Conservation (phyloP, 2,888 invertebrate genomes). For the Hemaris fuciformis region DNA sequence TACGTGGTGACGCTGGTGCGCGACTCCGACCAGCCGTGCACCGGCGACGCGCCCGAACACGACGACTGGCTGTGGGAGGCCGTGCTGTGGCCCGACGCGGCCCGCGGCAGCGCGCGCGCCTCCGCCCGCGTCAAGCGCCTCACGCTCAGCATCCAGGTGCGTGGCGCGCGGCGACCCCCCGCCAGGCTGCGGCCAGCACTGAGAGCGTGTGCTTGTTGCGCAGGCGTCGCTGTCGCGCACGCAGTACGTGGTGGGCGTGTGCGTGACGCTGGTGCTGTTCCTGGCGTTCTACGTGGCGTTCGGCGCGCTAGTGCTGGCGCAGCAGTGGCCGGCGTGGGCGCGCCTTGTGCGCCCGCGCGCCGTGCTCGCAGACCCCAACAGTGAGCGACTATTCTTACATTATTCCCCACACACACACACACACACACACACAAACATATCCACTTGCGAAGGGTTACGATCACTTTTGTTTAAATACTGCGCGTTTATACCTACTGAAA, state of each 20-base stretch:
- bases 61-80: constrained; percentile 59
- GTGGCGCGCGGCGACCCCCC: no score
- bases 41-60: constrained; percentile 29
- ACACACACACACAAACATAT: background rate
- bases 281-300: constrained; percentile 56
- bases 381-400: constrained; percentile 18
- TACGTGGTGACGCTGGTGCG: constrained; percentile 53
- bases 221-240: constrained; percentile 57
- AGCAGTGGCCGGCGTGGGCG: constrained; percentile 56
- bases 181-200: background rate
- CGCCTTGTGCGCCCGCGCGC: constrained; percentile 50
- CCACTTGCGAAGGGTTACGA: no score
- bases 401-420: background rate
- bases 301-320: constrained; percentile 58
- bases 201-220: background rate
- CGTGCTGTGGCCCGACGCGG: constrained; percentile 26
- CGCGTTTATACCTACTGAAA: no score
- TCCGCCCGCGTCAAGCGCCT: constrained; percentile 36
- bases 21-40: constrained; percentile 45
- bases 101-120: background rate
- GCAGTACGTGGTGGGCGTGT: constrained; percentile 56
- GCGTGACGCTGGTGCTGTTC: constrained; percentile 51
- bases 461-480: no score
- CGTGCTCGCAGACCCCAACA: constrained; percentile 41
- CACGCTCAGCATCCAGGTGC: constrained; percentile 43